Evolutionary conservation across 2,797 vertebrate species (phyloP).

Genomic region (Myotis myotis): DNA sequence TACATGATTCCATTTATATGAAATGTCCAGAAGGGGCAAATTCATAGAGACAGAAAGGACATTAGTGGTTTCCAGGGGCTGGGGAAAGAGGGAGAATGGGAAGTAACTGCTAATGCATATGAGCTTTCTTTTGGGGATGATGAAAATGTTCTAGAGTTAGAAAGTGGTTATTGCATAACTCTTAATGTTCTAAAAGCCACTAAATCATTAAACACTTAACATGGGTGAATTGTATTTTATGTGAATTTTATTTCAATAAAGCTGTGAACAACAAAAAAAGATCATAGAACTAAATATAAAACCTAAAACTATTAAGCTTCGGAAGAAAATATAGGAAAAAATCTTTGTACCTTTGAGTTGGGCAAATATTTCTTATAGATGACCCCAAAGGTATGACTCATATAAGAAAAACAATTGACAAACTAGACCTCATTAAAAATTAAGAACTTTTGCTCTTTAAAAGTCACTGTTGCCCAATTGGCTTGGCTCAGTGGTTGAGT

Average conservation of each 20-base stretch:
- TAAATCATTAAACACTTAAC: background rate
- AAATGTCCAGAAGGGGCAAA: background rate
- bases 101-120: background rate
- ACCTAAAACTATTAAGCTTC: background rate
- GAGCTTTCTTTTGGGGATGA: background rate
- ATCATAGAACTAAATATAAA: background rate
- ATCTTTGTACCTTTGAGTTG: background rate
- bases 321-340: background rate
- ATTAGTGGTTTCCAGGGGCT: background rate
- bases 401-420: background rate
- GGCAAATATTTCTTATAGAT: background rate
- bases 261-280: background rate
- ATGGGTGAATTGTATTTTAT: background rate
- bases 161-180: background rate
- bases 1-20: background rate
- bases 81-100: background rate
- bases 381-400: background rate
- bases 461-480: background rate
- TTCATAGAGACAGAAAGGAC: background rate
- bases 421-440: background rate
- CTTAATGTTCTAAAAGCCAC: background rate
- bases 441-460: background rate
- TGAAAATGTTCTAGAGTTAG: background rate
- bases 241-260: slow-evolving; percentile 5
- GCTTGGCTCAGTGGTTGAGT: too few species aligned